Evolutionary conservation across 2,888 invertebrate species (phyloP).

Genomic region (Operophtera brumata): DNA sequence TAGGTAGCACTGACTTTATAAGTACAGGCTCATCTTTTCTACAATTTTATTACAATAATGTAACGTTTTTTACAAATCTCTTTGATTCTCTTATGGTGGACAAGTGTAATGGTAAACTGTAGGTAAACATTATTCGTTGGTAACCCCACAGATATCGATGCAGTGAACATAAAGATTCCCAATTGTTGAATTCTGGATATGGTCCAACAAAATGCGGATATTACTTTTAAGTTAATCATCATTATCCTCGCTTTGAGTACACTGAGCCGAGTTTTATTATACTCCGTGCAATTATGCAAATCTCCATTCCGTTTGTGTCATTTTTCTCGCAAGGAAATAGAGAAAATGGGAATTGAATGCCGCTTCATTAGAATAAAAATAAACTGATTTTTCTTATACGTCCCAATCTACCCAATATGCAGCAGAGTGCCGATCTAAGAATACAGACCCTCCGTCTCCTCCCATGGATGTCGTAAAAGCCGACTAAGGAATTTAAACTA

Average conservation of each 20-base stretch:
- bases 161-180: conserved; percentile 18
- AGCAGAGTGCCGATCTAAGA: too few species aligned
- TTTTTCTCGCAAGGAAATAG: conserved; percentile 12
- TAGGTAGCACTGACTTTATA: too few species aligned
- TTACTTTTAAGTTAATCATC: conserved; percentile 31
- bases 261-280: conserved; percentile 13
- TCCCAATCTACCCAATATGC: too few species aligned
- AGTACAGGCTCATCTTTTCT: too few species aligned
- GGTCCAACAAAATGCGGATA: conserved; percentile 29
- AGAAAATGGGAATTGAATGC: conserved; percentile 9
- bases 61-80: too few species aligned
- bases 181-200: conserved; percentile 22
- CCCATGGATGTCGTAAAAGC: too few species aligned
- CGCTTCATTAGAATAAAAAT: not conserved
- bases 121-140: not conserved
- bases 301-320: conserved; percentile 13
- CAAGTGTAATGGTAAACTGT: not conserved
- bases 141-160: conserved; percentile 11
- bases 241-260: conserved; percentile 28
- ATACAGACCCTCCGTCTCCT: too few species aligned
- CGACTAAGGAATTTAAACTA: too few species aligned
- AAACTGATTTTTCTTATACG: too few species aligned
- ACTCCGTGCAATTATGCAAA: conserved; percentile 21
- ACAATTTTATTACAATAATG: too few species aligned
- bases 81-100: too few species aligned